phyloP scores from a whole-genome alignment of 1,140 invertebrate genomes.

The Drosophila jambulina region DNA sequence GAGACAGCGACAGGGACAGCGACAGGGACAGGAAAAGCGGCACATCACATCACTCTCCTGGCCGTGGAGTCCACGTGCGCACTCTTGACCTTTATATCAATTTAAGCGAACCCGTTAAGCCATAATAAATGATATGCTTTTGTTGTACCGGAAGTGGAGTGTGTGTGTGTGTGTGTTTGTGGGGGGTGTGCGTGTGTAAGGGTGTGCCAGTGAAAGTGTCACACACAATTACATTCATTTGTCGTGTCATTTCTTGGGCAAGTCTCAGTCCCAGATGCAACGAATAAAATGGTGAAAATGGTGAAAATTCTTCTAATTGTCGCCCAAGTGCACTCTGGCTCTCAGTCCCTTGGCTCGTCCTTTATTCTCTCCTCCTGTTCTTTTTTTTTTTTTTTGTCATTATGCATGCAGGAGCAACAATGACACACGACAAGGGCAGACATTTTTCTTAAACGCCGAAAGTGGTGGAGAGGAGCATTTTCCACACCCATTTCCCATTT shows the following conservation, averaged over 20 bases:
- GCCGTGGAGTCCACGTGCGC: constrained; percentile 41
- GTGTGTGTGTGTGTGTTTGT: neutral
- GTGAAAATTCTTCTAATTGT: constrained; percentile 76
- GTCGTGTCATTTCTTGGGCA: constrained; percentile 40
- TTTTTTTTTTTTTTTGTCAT: constrained; percentile 44
- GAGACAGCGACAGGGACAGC: neutral
- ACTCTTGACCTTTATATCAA: constrained; percentile 79
- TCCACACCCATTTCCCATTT: neutral
- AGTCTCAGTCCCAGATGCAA: constrained; percentile 11
- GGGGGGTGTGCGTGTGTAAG: neutral
- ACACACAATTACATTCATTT: constrained; percentile 72
- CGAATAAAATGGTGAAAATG: constrained; percentile 36
- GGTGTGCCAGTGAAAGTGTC: constrained; percentile 58
- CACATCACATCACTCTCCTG: constrained; percentile 10
- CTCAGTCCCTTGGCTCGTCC: constrained; percentile 7
- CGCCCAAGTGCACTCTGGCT: constrained; percentile 63
- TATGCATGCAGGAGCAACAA: constrained; percentile 74
- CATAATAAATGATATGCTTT: constrained; percentile 68
- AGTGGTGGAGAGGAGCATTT: constrained; percentile 4
- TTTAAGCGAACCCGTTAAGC: constrained; percentile 65
- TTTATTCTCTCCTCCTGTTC: neutral
- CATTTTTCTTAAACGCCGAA: constrained; percentile 61
- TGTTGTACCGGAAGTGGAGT: constrained; percentile 9
- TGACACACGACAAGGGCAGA: constrained; percentile 71
- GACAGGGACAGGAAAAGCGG: neutral